Evolutionary conservation across 2,888 invertebrate genomes (phyloP), one percentile per base, ranked within the genome.

Genomic region (Cloeon dipterum): DNA sequence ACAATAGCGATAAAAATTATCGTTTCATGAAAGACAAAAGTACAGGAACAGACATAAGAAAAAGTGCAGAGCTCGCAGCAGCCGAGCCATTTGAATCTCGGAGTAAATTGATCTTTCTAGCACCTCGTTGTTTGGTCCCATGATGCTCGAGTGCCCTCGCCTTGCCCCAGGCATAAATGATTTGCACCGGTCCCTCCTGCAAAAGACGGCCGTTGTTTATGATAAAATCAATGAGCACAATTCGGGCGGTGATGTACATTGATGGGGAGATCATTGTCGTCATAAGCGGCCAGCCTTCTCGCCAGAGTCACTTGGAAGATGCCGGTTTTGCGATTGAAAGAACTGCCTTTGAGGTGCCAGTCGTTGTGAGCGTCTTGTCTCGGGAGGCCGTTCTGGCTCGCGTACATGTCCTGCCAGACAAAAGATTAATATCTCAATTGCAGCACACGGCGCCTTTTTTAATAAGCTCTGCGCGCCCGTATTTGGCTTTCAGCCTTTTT

Each of bases 401-500:
- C 29, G 29, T 29, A 29, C 29, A 29, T 29, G n/a, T 29, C 29
- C 29, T 29, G 29, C 16, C 5, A 29, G 16, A n/a, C n/a, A n/a
- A n/a, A n/a, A n/a, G n/a, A n/a, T n/a, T n/a, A n/a, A n/a, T n/a
- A n/a, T n/a, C n/a, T n/a, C n/a, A n/a, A n/a, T n/a, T n/a, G n/a
- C n/a, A n/a, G n/a, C n/a, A n/a, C n/a, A n/a, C n/a, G n/a, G n/a
- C n/a, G n/a, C n/a, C n/a, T n/a, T n/a, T n/a, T n/a, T n/a, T n/a
- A n/a, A n/a, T n/a, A n/a, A n/a, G n/a, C n/a, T n/a, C n/a, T n/a
- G n/a, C n/a, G n/a, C n/a, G n/a, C n/a, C n/a, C n/a, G n/a, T n/a
- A n/a, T n/a, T n/a, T n/a, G n/a, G n/a, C n/a, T n/a, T n/a, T n/a
- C n/a, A n/a, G n/a, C n/a, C n/a, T n/a, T n/a, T n/a, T n/a, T n/a